Evolutionary conservation across 2,797 vertebrate genomes (phyloP).

Genomic region (Agapornis canus): DNA sequence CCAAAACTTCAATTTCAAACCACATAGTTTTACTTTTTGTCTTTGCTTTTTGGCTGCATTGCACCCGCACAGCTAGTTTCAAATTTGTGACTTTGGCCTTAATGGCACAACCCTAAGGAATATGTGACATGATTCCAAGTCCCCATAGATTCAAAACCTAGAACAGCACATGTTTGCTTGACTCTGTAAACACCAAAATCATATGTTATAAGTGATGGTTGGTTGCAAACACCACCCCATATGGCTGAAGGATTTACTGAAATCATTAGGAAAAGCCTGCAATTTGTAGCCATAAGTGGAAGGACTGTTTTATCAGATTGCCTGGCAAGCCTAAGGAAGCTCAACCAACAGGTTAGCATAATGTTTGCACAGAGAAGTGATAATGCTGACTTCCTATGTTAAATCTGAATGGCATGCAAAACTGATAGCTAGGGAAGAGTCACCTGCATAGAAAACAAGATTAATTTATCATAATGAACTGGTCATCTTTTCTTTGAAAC

Average conservation of each 20-base stretch:
- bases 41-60: neutral
- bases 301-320: neutral
- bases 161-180: accelerated
- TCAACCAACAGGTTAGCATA: neutral
- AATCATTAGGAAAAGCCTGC: neutral
- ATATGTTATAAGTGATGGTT: accelerated
- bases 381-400: accelerated
- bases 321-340: neutral
- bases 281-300: neutral
- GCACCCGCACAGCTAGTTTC: neutral
- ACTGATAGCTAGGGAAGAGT: neutral
- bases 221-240: neutral
- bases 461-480: neutral
- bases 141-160: accelerated
- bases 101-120: neutral
- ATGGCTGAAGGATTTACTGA: neutral
- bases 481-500: neutral
- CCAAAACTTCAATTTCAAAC: neutral
- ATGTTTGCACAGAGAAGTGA: neutral
- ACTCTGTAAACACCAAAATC: accelerated
- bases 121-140: accelerated
- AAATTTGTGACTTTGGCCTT: neutral
- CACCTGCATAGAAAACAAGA: neutral
- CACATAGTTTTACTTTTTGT: neutral
- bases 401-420: accelerated